Conservation (phyloP, 2,113 vertebrate species). For the Azemiops feae region DNA sequence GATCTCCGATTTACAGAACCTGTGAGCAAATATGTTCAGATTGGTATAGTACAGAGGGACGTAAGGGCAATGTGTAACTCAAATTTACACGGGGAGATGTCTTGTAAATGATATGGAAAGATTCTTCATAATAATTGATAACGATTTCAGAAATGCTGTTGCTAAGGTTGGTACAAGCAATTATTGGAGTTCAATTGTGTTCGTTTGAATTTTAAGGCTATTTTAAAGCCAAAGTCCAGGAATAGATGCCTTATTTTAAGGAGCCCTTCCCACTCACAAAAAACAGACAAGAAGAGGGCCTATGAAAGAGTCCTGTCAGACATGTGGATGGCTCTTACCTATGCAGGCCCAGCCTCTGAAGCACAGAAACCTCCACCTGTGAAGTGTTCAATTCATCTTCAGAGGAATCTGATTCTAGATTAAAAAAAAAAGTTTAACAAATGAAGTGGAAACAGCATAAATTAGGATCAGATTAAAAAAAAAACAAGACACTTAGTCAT, state of each 20-base stretch:
- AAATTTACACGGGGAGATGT: neutral
- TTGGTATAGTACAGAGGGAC: neutral
- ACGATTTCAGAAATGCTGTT: neutral
- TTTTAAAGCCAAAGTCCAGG: neutral
- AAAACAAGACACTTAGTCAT: neutral
- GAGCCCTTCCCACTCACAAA: neutral
- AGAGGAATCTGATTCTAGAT: slow-evolving; percentile 35
- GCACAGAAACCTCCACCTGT: slow-evolving; percentile 70
- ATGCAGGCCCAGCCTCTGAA: slow-evolving; percentile 75
- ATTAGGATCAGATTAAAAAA: neutral
- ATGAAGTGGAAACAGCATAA: neutral
- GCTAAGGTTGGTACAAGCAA: neutral
- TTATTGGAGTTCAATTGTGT: neutral
- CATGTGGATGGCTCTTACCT: slow-evolving; percentile 59
- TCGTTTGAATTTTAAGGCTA: neutral
- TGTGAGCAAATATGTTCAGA: neutral
- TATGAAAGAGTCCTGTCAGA: neutral
- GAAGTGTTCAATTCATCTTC: slow-evolving; percentile 50
- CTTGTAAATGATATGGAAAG: neutral
- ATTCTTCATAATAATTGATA: neutral
- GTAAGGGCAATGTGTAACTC: neutral
- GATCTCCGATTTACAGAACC: neutral
- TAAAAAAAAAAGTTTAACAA: neutral
- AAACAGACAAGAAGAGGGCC: neutral
- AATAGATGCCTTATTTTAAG: neutral